Evolutionary conservation across 2,888 invertebrate genomes (phyloP).

Genomic region (Ypsolopha scabrella): DNA sequence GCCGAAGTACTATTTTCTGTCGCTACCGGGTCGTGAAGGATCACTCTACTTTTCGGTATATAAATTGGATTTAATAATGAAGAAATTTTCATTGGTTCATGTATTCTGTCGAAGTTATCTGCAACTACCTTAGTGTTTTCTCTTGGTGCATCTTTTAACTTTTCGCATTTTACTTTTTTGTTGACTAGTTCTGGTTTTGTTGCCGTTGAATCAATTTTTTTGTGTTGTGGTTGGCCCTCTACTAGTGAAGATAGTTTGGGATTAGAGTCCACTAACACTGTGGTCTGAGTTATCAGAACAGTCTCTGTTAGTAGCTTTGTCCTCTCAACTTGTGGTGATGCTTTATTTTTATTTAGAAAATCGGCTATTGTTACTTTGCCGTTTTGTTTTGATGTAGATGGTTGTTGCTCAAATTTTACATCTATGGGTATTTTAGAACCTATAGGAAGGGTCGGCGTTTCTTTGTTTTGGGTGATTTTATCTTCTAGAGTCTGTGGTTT

Average conservation of each 20-base stretch:
- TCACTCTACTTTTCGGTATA: conserved; percentile 18
- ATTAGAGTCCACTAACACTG: conserved; percentile 20
- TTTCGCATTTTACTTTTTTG: conserved; percentile 6
- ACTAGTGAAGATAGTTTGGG: conserved; percentile 7
- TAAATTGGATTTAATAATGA: conserved; percentile 43
- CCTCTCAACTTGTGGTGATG: not conserved
- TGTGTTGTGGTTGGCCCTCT: too few species aligned
- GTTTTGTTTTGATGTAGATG: conserved; percentile 1
- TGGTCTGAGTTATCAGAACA: conserved; percentile 21
- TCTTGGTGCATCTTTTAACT: conserved; percentile 5
- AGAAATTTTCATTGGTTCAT: conserved; percentile 35
- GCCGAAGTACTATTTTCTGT: too few species aligned
- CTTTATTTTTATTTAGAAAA: not conserved
- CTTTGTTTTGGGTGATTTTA: conserved; percentile 18
- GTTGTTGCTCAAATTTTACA: conserved; percentile 8
- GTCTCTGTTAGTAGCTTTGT: conserved; percentile 14
- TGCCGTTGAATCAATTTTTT: too few species aligned
- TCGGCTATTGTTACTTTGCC: not conserved
- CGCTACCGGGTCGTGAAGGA: too few species aligned
- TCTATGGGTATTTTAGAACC: conserved; percentile 22
- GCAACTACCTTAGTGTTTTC: conserved; percentile 5
- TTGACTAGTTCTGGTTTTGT: conserved; percentile 4
- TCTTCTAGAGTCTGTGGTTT: not conserved
- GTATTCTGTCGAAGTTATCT: conserved; percentile 8
- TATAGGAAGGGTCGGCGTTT: conserved; percentile 49